These are phyloP conservation scores for Caenorhabditis drosophilae DNA, from an alignment of 2,888 invertebrate species.

Conservation along the genomic window DNA sequence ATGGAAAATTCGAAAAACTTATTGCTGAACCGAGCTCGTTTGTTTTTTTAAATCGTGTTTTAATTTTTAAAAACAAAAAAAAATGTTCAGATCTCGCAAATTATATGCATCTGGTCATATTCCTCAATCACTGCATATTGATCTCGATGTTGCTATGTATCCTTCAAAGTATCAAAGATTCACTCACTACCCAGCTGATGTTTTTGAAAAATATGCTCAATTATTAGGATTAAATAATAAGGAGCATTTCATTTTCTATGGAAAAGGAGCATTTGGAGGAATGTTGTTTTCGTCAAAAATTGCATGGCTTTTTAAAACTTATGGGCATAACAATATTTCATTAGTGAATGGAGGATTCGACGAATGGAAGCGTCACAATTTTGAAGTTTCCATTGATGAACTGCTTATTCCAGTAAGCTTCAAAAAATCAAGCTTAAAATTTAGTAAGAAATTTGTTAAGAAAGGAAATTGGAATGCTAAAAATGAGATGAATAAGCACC, in stretches of 20 bases:
- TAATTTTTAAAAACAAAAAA: constrained; percentile 6
- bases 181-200: constrained; percentile 52
- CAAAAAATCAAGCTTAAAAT: too few relatives aligned
- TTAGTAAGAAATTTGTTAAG: neutral
- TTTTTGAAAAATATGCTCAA: constrained; percentile 58
- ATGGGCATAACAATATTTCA: constrained; percentile 60
- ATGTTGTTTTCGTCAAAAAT: constrained; percentile 59
- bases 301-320: constrained; percentile 62
- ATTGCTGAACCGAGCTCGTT: constrained; percentile 32
- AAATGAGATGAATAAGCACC: constrained; percentile 31
- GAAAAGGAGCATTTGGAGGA: constrained; percentile 58
- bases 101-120: constrained; percentile 52
- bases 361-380: constrained; percentile 44
- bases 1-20: constrained; percentile 53
- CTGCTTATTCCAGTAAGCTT: neutral
- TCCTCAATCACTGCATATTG: constrained; percentile 54
- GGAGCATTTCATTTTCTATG: constrained; percentile 60
- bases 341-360: constrained; percentile 60
- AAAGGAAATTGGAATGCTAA: constrained; percentile 49
- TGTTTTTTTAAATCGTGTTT: constrained; percentile 7
- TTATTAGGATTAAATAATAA: constrained; percentile 49
- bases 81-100: constrained; percentile 29
- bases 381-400: constrained; percentile 41
- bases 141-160: constrained; percentile 57
- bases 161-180: constrained; percentile 57